Evolutionary conservation across 2,113 vertebrate genomes (phyloP).

Genomic region (Crotophaga sulcirostris): DNA sequence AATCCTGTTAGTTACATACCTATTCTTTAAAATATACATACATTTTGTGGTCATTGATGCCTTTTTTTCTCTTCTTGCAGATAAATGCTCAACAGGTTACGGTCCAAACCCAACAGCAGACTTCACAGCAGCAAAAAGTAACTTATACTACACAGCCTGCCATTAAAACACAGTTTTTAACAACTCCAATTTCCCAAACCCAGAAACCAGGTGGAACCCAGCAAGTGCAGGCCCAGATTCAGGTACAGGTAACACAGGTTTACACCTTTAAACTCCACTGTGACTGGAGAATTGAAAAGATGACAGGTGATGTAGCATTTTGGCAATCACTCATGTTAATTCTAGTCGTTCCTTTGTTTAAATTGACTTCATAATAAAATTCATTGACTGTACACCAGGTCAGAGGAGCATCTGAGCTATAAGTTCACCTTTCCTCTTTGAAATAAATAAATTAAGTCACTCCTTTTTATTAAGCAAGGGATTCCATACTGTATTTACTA

Average conservation of each 20-base stretch:
- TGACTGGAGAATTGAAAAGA: neutral
- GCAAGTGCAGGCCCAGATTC: conserved; percentile 89
- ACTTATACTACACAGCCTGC: conserved; percentile 87
- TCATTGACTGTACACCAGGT: neutral
- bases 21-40: neutral
- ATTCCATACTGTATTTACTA: neutral
- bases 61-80: conserved; percentile 27
- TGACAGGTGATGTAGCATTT: neutral
- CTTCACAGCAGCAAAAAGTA: conserved; percentile 89
- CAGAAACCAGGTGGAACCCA: conserved; percentile 88
- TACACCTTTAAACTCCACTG: neutral
- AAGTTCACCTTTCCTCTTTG: neutral
- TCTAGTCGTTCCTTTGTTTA: neutral
- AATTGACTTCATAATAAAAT: neutral
- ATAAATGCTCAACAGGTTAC: conserved; percentile 84
- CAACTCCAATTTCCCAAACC: conserved; percentile 85
- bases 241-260: conserved; percentile 69
- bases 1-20: neutral
- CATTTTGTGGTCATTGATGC: neutral
- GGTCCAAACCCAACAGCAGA: conserved; percentile 82
- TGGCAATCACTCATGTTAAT: neutral
- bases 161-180: conserved; percentile 93
- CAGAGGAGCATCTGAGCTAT: neutral
- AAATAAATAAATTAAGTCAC: neutral
- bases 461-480: neutral